phyloP scores from a whole-genome alignment of 92 coral and sea anemone species.

The Paragorgia papillata region DNA sequence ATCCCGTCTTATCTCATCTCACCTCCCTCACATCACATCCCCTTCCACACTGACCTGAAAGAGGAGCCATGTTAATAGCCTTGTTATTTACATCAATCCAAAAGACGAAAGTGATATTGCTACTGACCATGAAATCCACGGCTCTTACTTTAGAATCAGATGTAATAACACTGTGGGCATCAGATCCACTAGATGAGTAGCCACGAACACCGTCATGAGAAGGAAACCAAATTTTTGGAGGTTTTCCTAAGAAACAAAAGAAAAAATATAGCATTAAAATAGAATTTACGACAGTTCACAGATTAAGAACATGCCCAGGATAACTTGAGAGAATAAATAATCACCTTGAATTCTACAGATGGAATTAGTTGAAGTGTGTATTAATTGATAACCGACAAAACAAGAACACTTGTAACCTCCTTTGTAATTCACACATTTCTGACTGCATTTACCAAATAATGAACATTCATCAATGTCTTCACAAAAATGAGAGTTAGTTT shows the following conservation, averaged over 20 bases:
- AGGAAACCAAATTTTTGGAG: constrained; percentile 70
- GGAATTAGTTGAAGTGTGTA: constrained; percentile 33
- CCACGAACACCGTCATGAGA: constrained; percentile 71
- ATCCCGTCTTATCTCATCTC: too few relatives aligned
- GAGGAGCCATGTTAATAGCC: constrained; percentile 5
- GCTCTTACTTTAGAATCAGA: constrained; percentile 12
- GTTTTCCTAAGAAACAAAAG: constrained; percentile 52
- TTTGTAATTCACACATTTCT: constrained; percentile 75
- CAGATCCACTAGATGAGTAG: constrained; percentile 17
- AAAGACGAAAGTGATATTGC: constrained; percentile 13
- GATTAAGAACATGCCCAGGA: too few relatives aligned
- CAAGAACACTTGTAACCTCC: constrained; percentile 88
- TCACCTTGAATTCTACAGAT: constrained; percentile 74
- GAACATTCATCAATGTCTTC: constrained; percentile 82
- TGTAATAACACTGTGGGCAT: constrained; percentile 9
- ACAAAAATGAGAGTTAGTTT: constrained; percentile 61
- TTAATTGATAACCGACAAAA: constrained; percentile 66
- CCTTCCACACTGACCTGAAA: background rate
- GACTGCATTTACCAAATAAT: constrained; percentile 76
- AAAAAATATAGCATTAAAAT: background rate
- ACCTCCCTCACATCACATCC: too few relatives aligned
- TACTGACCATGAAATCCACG: constrained; percentile 22
- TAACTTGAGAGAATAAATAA: too few relatives aligned
- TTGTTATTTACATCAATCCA: constrained; percentile 15
- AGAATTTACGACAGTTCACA: background rate